Base-by-base conservation (phyloP, 2,797 vertebrate genomes). In the Psittacula derbiana region DNA sequence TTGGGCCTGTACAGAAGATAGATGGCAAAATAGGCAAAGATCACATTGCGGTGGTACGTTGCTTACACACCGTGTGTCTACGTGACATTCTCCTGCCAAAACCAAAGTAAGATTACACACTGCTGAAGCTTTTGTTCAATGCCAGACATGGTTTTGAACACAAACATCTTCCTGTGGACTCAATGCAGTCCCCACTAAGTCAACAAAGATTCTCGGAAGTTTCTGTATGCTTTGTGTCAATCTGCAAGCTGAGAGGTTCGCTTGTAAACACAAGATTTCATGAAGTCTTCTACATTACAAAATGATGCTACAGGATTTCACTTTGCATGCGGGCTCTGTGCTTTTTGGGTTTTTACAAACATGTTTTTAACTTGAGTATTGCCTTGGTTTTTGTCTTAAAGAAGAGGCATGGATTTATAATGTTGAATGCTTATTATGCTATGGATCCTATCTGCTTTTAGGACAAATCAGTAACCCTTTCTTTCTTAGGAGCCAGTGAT, bases 21-120 rank as follows among this genome's bases (percentile, higher is more conserved):
- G 62, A 61, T 16, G 55, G 46, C 69, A 83, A 86, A 80, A 53
- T 3, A 71, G 66, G 64, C 38, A 31, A 47, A 69, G 60, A 33
- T 69, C 1, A 2, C 28, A 33, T 38, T 11, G 8, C 40, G 43
- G 40, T 0, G 0, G 41, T 13, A 4, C 2, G 3, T 10, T 14
- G 38, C 78, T 82, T 53, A 31, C 27, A 46, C 17, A 11, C 0
- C 0, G 33, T 46, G 24, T 41, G 75, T 41, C 44, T 40, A 41
- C 1, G 1, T 40, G 40, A 17, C 1, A 1, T 46, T 71, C 23
- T 41, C n/a, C 12, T 31, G 28, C 6, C 38, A 80, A 88, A 80
- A n/a, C 2, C 62, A 60, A 65, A 25, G 28, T 60, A 58, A 62
- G 62, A 43, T 38, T 31, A 11, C 57, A 55, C 1, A 0, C 10